These are phyloP conservation scores for Neodiprion pinetum DNA, from an alignment of 1,140 invertebrate genomes.

Conservation along the genomic window DNA sequence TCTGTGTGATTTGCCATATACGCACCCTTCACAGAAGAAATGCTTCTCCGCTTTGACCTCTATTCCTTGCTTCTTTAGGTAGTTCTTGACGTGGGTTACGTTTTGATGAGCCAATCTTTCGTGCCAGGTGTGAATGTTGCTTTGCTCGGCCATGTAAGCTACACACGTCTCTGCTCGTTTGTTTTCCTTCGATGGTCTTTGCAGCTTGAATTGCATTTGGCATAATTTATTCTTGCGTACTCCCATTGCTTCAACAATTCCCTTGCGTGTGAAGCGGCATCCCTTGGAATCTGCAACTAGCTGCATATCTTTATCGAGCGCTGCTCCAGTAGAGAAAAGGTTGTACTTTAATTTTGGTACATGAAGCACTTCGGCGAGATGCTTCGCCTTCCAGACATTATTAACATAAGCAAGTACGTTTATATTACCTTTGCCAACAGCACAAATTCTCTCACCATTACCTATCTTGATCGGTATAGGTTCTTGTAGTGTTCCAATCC, in stretches of 20 bases:
- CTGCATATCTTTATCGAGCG: conserved; percentile 6
- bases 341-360: conserved; percentile 52
- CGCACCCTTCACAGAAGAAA: conserved; percentile 24
- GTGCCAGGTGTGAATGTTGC: conserved; percentile 47
- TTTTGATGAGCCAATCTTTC: conserved; percentile 55
- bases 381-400: conserved; percentile 26
- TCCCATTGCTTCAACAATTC: conserved; percentile 22
- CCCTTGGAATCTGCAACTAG: conserved; percentile 30
- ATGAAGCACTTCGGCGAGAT: conserved; percentile 47
- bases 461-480: conserved; percentile 19
- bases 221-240: conserved; percentile 25
- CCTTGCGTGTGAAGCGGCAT: not conserved
- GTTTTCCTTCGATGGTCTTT: not conserved
- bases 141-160: not conserved
- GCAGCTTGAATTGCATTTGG: conserved; percentile 29
- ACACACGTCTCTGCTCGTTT: not conserved
- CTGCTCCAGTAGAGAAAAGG: conserved; percentile 45
- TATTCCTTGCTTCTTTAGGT: conserved; percentile 41
- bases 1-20: conserved; percentile 13
- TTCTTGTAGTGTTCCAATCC: conserved; percentile 27
- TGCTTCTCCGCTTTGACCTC: conserved; percentile 21
- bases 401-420: conserved; percentile 30
- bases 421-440: conserved; percentile 32
- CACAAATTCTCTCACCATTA: conserved; percentile 32
- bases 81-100: conserved; percentile 41